Evolutionary conservation across 92 coral and sea anemone species (phyloP), one percentile per base, ranked within the genome.

Genomic region (Zoanthus sansibaricus): DNA sequence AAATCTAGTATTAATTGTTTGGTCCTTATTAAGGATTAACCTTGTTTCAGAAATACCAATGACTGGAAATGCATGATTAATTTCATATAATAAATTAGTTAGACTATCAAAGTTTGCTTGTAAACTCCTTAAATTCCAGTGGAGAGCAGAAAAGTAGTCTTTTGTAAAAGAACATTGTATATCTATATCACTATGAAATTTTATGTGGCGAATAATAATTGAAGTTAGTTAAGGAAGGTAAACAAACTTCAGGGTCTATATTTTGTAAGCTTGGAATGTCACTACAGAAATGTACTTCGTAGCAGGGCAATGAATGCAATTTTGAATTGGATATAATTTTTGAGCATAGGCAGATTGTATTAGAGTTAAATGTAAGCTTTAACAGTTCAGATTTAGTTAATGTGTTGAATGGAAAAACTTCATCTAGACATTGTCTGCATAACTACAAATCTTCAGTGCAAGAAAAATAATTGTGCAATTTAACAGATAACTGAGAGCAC

Each of bases 41-140:
- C 87, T 82, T 2, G 92, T 89, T 56, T 89, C 86, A n/a, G 86
- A 76, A n/a, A 89, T 49, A 61, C 89, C 89, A 87, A 77, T 87
- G 37, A 87, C 71, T 62, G 85, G 78, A 77, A 87, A 87, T 47
- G 68, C 15, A 20, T 87, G 77, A 77, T 58, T 78, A 16, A 87
- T 14, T 30, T 87, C 85, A 14, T 21, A 25, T 25, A 87, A 37
- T 76, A 87, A 66, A 10, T 87, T 66, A 9, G 30, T 21, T 46
- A 87, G 32, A 67, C 37, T 75, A 69, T 77, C 68, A 77, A 87
- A 62, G 82, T 87, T 77, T 21, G 90, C 90, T 77, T 48, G 55
- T 46, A 77, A 17, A 16, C 90, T 64, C 70, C 77, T 46, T 15
- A 77, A 69, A 77, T 87, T 87, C 20, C 77, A 87, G 71, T 87